Evolutionary conservation across 1,140 invertebrate species (phyloP).

Genomic region (Solenopsis fugax): DNA sequence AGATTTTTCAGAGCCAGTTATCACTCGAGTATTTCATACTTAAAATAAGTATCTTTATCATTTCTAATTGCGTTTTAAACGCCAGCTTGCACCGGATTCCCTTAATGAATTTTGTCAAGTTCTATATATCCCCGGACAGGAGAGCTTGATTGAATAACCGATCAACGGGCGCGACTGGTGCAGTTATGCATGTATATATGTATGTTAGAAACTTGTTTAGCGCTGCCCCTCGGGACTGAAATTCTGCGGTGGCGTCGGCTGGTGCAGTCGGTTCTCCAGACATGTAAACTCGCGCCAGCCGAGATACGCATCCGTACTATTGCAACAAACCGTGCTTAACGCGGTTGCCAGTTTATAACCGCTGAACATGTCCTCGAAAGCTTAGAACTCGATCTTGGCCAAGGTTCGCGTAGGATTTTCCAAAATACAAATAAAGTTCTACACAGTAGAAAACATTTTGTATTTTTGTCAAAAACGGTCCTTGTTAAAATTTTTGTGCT

Average conservation of each 20-base stretch:
- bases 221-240: constrained; percentile 71
- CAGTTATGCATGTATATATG: constrained; percentile 75
- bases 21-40: neutral
- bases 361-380: constrained; percentile 40
- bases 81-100: constrained; percentile 29
- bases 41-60: neutral
- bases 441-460: too few relatives aligned
- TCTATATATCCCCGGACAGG: constrained; percentile 64
- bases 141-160: constrained; percentile 75
- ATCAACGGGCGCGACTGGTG: constrained; percentile 70
- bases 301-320: constrained; percentile 67
- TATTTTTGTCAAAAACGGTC: too few relatives aligned
- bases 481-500: too few relatives aligned
- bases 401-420: neutral
- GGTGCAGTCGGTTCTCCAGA: constrained; percentile 65
- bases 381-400: neutral
- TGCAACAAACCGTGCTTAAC: constrained; percentile 51
- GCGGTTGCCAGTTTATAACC: constrained; percentile 65
- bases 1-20: neutral
- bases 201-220: constrained; percentile 78
- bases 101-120: constrained; percentile 52
- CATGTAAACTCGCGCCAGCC: constrained; percentile 72
- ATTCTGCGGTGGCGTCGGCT: constrained; percentile 70
- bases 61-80: neutral
- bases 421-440: neutral